Evolutionary conservation across 2,113 vertebrate species (phyloP).

Genomic region (Oncorhynchus tshawytscha): DNA sequence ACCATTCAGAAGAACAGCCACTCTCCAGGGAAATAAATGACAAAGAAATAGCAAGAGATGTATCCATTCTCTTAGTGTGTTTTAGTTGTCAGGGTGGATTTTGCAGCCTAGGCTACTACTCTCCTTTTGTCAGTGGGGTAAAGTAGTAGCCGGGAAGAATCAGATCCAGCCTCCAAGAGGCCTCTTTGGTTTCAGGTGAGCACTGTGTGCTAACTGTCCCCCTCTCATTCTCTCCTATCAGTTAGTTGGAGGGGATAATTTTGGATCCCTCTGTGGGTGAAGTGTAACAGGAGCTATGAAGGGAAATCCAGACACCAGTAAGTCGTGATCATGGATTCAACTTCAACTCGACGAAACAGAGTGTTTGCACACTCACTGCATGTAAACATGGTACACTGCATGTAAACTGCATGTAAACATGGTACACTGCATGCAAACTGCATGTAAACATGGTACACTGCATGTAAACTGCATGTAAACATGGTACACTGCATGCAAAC

Average conservation of each 20-base stretch:
- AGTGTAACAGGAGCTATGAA: not conserved
- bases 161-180: too few species aligned
- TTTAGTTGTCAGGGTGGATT: too few species aligned
- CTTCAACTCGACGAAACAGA: not conserved
- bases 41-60: too few species aligned
- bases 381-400: not conserved
- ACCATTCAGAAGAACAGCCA: too few species aligned
- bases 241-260: not conserved
- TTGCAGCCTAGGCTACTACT: too few species aligned
- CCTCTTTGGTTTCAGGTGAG: too few species aligned
- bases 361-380: not conserved
- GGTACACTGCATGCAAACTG: not conserved
- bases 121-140: too few species aligned
- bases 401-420: not conserved
- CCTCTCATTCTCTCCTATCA: not conserved
- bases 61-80: too few species aligned
- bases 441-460: not conserved
- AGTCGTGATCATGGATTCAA: not conserved
- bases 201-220: too few species aligned
- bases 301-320: not conserved
- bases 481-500: too few species aligned
- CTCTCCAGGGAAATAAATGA: too few species aligned
- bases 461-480: not conserved
- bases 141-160: too few species aligned
- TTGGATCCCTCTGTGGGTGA: not conserved